Percentiles rank a stretch among this genome's conserved stretches.
phyloP scores from a whole-genome alignment of 2,797 vertebrate species.

The Cossypha heuglini region DNA sequence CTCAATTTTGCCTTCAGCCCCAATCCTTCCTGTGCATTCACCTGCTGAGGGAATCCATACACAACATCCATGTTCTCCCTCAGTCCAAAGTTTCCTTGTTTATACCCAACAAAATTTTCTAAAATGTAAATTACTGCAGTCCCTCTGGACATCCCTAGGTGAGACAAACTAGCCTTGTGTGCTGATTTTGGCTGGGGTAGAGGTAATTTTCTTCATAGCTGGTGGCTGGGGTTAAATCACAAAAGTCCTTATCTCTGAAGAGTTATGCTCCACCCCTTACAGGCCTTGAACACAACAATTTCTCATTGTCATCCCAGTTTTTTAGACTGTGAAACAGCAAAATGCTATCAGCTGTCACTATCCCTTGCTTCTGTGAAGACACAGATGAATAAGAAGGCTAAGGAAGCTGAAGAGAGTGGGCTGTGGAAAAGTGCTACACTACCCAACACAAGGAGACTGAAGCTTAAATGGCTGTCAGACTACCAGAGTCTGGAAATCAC shows the following conservation, averaged over 20 bases:
- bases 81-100: neutral
- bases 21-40: neutral
- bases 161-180: neutral
- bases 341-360: neutral
- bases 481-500: neutral
- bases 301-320: neutral
- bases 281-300: neutral
- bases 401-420: neutral
- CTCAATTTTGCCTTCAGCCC: neutral
- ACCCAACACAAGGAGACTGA: neutral
- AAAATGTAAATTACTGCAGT: neutral
- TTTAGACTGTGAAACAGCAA: neutral
- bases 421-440: neutral
- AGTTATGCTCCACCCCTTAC: neutral
- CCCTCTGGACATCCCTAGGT: neutral
- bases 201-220: neutral
- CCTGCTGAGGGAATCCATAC: neutral
- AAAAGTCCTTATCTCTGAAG: neutral
- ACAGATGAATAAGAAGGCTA: neutral
- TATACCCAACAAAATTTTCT: neutral
- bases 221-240: neutral
- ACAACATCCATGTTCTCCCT: neutral
- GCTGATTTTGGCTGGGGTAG: neutral
- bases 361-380: neutral
- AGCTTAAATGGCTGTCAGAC: neutral